phyloP scores from a whole-genome alignment of 2,113 vertebrate genomes.

The Piprites chloris region DNA sequence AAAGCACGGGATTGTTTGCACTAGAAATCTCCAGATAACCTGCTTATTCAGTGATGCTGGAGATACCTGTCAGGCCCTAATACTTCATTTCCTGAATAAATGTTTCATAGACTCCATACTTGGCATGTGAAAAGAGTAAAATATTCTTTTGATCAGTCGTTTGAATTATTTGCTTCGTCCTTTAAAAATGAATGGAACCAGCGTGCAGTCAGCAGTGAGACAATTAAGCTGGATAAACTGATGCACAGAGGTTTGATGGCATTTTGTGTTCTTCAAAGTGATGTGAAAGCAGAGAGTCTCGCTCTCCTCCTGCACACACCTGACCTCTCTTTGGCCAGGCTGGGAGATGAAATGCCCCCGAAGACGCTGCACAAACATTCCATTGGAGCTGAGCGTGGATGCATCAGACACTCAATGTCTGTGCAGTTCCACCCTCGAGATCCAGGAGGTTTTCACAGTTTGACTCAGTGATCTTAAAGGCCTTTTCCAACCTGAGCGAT shows the following conservation, averaged over 20 bases:
- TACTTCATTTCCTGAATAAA: conserved; percentile 49
- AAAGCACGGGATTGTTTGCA: neutral
- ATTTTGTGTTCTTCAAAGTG: neutral
- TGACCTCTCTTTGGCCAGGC: neutral
- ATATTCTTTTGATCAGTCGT: neutral
- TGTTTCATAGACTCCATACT: neutral
- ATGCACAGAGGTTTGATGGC: neutral
- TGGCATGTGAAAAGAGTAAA: neutral
- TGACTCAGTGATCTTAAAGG: neutral
- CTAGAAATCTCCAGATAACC: conserved; percentile 40
- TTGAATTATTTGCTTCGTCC: neutral
- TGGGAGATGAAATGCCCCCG: neutral
- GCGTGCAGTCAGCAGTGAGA: neutral
- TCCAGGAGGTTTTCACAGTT: neutral
- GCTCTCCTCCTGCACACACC: neutral
- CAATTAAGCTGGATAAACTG: neutral
- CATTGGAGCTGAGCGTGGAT: neutral
- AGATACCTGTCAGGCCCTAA: conserved; percentile 10
- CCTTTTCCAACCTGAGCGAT: neutral
- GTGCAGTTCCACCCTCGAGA: neutral
- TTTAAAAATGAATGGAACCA: neutral
- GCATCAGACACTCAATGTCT: fast-evolving
- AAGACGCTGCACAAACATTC: neutral
- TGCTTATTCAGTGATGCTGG: neutral
- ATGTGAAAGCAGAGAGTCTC: neutral